These are phyloP conservation scores for Zaprionus vittiger DNA, from an alignment of 1,140 invertebrate genomes.

Conservation along the genomic window DNA sequence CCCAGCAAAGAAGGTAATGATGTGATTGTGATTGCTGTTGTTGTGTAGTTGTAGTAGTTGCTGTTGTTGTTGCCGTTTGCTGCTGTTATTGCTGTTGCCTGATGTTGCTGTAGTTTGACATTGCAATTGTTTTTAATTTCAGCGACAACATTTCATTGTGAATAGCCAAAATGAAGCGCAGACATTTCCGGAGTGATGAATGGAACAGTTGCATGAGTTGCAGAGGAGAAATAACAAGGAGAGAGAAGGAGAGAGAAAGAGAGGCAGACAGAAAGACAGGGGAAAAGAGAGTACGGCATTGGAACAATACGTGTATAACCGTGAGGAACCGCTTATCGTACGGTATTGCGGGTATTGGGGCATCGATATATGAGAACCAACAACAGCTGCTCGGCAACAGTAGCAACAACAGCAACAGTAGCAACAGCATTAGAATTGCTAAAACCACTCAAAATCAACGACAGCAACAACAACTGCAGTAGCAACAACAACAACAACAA, in stretches of 20 bases:
- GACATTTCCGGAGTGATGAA: conserved; percentile 50
- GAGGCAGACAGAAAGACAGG: background rate
- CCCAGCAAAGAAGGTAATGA: conserved; percentile 42
- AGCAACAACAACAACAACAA: conserved; percentile 39
- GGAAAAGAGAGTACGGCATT: background rate
- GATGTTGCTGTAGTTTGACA: conserved; percentile 52
- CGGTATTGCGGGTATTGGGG: conserved; percentile 56
- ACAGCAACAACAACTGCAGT: conserved; percentile 41
- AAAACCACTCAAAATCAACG: conserved; percentile 75
- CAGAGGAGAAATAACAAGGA: background rate
- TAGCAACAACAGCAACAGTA: conserved; percentile 22
- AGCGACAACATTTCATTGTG: conserved; percentile 46
- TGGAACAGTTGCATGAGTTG: background rate
- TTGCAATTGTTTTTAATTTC: conserved; percentile 69
- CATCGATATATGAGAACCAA: conserved; percentile 59
- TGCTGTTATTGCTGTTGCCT: conserved; percentile 27
- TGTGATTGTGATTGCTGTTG: conserved; percentile 25
- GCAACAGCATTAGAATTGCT: conserved; percentile 78
- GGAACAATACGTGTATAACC: conserved; percentile 39
- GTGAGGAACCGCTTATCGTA: conserved; percentile 58
- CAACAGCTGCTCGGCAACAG: conserved; percentile 37
- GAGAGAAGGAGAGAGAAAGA: background rate
- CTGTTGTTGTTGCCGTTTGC: conserved; percentile 19
- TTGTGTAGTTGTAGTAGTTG: conserved; percentile 32
- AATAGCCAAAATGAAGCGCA: conserved; percentile 41